Conservation (phyloP, 2,113 vertebrate species). For the Pimephales promelas region DNA sequence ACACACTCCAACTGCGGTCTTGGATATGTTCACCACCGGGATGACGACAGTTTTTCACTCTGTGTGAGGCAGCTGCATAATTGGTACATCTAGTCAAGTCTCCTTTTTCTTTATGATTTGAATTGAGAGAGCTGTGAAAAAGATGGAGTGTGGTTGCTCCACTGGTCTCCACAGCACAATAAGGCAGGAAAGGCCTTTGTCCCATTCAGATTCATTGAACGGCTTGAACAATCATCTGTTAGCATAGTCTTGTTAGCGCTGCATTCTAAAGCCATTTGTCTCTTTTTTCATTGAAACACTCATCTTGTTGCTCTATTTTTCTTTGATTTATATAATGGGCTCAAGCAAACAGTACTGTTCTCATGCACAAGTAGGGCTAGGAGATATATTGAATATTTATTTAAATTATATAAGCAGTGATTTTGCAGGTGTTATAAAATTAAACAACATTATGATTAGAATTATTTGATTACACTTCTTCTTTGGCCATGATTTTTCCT, state of each 20-base stretch:
- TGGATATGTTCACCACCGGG: constrained; percentile 24
- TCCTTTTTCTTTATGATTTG: constrained; percentile 48
- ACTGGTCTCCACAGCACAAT: constrained; percentile 51
- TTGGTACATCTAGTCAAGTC: constrained; percentile 56
- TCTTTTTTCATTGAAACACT: constrained; percentile 8
- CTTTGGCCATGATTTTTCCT: background rate
- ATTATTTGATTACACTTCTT: background rate
- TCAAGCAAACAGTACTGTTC: constrained; percentile 56
- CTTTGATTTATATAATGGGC: constrained; percentile 24
- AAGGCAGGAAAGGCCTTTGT: constrained; percentile 49
- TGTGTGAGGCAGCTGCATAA: constrained; percentile 57
- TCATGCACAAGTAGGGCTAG: constrained; percentile 50
- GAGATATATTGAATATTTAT: background rate
- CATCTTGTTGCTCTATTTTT: constrained; percentile 25
- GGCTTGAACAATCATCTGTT: constrained; percentile 46
- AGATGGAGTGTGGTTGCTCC: constrained; percentile 55
- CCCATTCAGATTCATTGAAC: constrained; percentile 50
- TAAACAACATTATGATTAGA: background rate
- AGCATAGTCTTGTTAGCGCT: constrained; percentile 54
- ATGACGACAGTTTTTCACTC: constrained; percentile 40
- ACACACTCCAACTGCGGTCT: constrained; percentile 42
- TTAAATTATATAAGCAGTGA: background rate
- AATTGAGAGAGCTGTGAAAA: constrained; percentile 52
- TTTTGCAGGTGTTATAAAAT: background rate
- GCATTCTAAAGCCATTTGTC: constrained; percentile 33